Evolutionary conservation across 2,797 vertebrate genomes (phyloP).

Genomic region (Hapalemur alaotrensis): DNA sequence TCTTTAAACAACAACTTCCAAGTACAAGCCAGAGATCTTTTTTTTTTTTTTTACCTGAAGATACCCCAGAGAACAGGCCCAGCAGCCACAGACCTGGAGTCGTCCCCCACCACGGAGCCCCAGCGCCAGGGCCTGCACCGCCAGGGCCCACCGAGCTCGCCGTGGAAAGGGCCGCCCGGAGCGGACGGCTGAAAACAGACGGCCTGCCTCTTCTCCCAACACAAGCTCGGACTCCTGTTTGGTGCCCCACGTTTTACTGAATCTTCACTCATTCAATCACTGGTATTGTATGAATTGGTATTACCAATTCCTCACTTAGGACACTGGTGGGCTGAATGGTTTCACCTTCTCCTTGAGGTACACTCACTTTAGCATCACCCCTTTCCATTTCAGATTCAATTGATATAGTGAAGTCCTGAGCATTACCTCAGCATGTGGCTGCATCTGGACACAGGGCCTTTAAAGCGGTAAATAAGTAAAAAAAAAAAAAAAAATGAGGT

Average conservation of each 20-base stretch:
- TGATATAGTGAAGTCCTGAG: not conserved
- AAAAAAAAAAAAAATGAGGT: not conserved
- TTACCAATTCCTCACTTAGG: not conserved
- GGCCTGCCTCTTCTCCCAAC: not conserved
- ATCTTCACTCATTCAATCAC: not conserved
- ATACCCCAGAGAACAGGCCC: fast-evolving
- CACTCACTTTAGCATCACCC: not conserved
- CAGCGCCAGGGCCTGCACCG: fast-evolving
- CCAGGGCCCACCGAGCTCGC: not conserved
- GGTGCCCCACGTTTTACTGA: fast-evolving
- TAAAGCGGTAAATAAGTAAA: not conserved
- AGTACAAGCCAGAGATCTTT: not conserved
- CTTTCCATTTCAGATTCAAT: not conserved
- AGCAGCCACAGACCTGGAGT: not conserved
- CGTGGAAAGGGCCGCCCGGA: fast-evolving
- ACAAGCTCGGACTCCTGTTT: fast-evolving
- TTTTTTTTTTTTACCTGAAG: not conserved
- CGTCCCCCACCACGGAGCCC: not conserved
- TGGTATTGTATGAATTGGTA: fast-evolving
- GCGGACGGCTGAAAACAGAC: not conserved
- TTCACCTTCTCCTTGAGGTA: not conserved
- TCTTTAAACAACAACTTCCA: not conserved
- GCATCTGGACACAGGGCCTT: not conserved
- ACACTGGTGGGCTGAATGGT: not conserved
- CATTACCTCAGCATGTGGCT: fast-evolving